Evolutionary conservation across 2,113 vertebrate genomes (phyloP).

Genomic region (Elgaria multicarinata): DNA sequence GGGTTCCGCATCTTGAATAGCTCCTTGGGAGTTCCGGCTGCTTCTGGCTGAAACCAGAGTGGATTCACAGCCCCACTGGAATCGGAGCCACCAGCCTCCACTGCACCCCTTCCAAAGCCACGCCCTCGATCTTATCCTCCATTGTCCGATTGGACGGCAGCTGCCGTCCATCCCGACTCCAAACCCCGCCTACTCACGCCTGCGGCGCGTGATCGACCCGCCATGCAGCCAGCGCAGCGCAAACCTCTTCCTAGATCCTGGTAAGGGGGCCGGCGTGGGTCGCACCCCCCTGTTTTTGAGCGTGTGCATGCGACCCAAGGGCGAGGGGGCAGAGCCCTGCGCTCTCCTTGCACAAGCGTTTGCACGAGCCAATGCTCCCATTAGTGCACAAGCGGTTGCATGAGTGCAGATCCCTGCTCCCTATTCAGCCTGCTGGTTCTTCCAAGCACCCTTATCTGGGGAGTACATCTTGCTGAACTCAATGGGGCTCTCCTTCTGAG

Average conservation of each 20-base stretch:
- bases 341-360: neutral
- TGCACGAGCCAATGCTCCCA: neutral
- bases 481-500: too few relatives aligned
- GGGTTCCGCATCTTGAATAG: too few relatives aligned
- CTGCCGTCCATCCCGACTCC: neutral
- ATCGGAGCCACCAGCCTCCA: too few relatives aligned
- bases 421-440: too few relatives aligned
- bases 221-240: neutral
- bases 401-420: neutral
- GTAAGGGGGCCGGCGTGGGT: neutral
- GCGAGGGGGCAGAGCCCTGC: neutral
- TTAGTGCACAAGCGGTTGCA: neutral
- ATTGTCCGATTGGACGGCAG: neutral
- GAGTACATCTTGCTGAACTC: too few relatives aligned
- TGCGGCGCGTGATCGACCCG: too few relatives aligned
- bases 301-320: neutral
- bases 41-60: too few relatives aligned
- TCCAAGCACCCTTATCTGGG: too few relatives aligned
- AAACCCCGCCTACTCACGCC: neutral
- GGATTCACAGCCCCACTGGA: too few relatives aligned
- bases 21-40: neutral
- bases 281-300: neutral
- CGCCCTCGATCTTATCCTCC: neutral
- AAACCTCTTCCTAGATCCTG: neutral
- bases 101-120: neutral